Conservation (phyloP, 2,797 vertebrate genomes). For the Danio aesculapii region DNA sequence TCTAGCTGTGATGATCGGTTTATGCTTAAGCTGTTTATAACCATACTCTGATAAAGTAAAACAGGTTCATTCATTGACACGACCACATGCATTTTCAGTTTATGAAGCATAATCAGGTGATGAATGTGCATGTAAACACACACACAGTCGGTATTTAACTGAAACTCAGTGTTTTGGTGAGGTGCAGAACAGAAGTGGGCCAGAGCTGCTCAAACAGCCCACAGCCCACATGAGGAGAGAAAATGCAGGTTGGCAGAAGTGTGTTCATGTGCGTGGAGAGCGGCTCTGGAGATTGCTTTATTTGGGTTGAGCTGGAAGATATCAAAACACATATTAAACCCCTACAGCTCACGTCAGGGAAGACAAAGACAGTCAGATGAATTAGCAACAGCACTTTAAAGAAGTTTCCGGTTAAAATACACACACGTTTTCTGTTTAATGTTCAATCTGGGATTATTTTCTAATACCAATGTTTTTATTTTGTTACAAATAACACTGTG, state of each 20-base stretch:
- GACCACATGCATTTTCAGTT: no score
- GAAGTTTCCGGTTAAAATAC: neutral
- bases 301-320: slow-evolving; percentile 38
- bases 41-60: no score
- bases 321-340: slow-evolving; percentile 15
- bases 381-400: neutral
- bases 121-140: no score
- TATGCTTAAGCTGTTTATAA: no score
- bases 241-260: slow-evolving; percentile 26
- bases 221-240: slow-evolving; percentile 27
- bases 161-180: no score
- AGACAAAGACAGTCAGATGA: neutral
- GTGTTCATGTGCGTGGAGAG: neutral
- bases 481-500: no score
- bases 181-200: slow-evolving; percentile 39
- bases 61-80: no score
- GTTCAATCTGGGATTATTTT: neutral
- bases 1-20: no score
- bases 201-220: slow-evolving; percentile 27
- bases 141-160: no score
- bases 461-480: no score
- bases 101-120: no score
- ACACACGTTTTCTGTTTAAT: neutral
- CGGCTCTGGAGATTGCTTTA: slow-evolving; percentile 46
- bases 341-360: neutral